These are phyloP conservation scores for Alaudala cheleensis DNA, from an alignment of 2,113 vertebrate genomes.

Conservation along the genomic window DNA sequence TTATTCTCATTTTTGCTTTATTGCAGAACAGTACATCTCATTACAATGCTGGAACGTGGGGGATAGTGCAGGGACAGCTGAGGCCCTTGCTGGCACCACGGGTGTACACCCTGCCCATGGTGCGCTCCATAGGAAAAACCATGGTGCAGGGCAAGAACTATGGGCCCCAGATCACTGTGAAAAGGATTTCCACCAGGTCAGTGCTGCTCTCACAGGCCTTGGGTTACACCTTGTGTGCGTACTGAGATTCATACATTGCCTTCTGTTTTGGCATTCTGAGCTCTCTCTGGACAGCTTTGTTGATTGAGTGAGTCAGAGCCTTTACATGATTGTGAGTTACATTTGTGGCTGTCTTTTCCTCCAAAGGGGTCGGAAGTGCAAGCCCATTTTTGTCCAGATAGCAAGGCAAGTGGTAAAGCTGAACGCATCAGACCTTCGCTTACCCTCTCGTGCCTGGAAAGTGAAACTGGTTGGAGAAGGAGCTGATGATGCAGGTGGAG, in stretches of 20 bases:
- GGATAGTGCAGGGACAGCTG: constrained; percentile 84
- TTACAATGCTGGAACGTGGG: constrained; percentile 85
- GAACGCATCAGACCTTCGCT: constrained; percentile 84
- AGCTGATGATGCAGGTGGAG: constrained; percentile 86
- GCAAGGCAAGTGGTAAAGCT: constrained; percentile 87
- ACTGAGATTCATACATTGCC: background rate
- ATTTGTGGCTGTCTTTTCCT: background rate
- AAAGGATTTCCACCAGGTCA: constrained; percentile 86
- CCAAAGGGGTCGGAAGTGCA: constrained; percentile 84
- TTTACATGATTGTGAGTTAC: background rate
- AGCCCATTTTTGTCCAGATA: constrained; percentile 87
- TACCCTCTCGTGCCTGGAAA: constrained; percentile 86
- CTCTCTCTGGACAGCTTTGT: background rate
- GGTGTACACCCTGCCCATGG: constrained; percentile 86
- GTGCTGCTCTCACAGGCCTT: background rate
- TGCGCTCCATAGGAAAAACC: constrained; percentile 87
- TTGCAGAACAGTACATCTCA: constrained; percentile 84
- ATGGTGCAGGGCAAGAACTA: constrained; percentile 90
- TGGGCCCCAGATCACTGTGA: constrained; percentile 86
- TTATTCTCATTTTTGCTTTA: background rate
- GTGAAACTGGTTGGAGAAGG: constrained; percentile 87
- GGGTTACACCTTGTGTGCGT: background rate
- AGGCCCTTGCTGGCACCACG: constrained; percentile 80
- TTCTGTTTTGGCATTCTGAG: background rate
- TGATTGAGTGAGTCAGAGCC: background rate